Conservation (phyloP, 2,113 vertebrate species). For the Himantopus leucocephalus region DNA sequence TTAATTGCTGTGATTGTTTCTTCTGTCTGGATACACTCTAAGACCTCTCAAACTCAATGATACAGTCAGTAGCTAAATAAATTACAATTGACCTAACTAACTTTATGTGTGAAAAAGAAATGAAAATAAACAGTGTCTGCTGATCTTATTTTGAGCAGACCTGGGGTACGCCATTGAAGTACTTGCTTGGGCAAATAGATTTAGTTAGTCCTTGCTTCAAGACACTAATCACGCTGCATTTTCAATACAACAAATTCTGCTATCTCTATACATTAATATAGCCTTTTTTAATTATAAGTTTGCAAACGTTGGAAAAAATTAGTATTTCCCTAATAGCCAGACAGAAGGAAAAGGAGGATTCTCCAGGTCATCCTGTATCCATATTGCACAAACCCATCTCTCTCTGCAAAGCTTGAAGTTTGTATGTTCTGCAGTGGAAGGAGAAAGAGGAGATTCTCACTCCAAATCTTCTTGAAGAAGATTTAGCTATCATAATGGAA, state of each 20-base stretch:
- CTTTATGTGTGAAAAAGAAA: not conserved
- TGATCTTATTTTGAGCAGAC: not conserved
- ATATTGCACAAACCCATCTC: not conserved
- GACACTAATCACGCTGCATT: not conserved
- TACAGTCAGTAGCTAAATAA: not conserved
- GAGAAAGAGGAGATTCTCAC: not conserved
- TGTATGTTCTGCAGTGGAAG: not conserved
- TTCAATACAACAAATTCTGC: not conserved
- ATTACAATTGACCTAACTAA: not conserved
- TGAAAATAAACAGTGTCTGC: not conserved
- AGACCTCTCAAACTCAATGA: not conserved
- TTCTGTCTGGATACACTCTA: not conserved
- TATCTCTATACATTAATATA: not conserved
- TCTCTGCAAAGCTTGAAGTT: not conserved
- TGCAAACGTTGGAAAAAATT: not conserved
- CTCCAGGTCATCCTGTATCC: not conserved
- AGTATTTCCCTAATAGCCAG: not conserved
- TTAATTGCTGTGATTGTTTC: not conserved
- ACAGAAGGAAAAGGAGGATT: not conserved
- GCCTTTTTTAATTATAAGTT: not conserved
- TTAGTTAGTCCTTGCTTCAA: not conserved
- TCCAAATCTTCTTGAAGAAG: not conserved
- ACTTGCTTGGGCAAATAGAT: not conserved
- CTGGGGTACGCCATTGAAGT: not conserved
- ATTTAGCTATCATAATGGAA: not conserved